Evolutionary conservation across 2,888 invertebrate species (phyloP), one percentile per base, ranked within the genome.

Genomic region (Hoplodrina blanda): DNA sequence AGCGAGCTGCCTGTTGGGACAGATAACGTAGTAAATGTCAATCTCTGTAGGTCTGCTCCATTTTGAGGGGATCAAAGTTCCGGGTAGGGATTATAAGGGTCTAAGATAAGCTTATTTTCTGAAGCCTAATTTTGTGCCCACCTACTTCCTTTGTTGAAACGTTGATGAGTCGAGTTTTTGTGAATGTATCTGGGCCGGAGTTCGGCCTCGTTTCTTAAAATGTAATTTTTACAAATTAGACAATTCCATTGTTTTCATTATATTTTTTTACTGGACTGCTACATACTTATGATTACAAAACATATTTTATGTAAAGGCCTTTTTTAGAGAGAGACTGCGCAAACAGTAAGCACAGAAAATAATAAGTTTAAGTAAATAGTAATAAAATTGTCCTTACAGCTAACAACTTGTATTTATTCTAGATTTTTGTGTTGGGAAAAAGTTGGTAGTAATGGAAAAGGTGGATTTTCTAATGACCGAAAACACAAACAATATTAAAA

Each of bases 81-180:
- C 90, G 93, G 92, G 88, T 88, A 88, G 88, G 94, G 95, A 95
- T 95, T 95, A 95, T 95, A 94, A 95, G 95, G 95, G 95, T 94
- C 92, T 90, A 91, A 93, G 95, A 95, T 94, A 94, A 95, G 92
- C 92, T 92, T 91, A 93, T 94, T 94, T 94, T 92, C 90, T 90
- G 91, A 91, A 92, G 88, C 91, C 91, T 92, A 92, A 94, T 94
- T 94, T 94, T 91, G 91, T 94, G 91, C 89, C 91, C 88, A 89
- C 90, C 89, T 90, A 88, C 84, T 89, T 90, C 89, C 89, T 89
- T 90, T 90, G 91, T 90, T 88, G 83, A 88, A 89, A 88, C 83
- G 85, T 85, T 87, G 89, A 90, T 85, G 86, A 88, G 84, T 86
- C 76, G 86, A 83, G 83, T 87, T 89, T 87, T 90, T 88, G 85